Conservation (phyloP, 2,797 vertebrate genomes). For the Podarcis siculus region DNA sequence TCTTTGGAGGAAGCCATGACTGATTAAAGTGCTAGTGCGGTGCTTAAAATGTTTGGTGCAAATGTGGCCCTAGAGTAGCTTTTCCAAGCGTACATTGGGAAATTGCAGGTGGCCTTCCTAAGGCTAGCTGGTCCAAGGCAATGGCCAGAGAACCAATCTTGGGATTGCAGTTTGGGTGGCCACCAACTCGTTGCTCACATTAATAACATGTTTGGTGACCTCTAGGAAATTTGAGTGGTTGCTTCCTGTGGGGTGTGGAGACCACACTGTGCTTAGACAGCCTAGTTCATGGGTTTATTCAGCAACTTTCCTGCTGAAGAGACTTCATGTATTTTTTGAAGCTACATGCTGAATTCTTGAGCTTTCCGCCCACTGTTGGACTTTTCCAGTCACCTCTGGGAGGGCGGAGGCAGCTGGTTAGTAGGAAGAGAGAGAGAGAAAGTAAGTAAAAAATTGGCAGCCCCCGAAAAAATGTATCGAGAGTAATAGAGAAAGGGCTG, state of each 20-base stretch:
- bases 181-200: background rate
- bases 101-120: background rate
- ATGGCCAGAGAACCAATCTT: too few species aligned
- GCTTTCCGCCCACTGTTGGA: background rate
- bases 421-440: background rate
- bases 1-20: too few species aligned
- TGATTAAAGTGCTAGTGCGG: too few species aligned
- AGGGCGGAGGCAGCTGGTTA: background rate
- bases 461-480: background rate
- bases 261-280: background rate
- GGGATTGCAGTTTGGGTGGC: background rate
- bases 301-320: background rate
- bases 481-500: slow-evolving; percentile 40
- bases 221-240: too few species aligned
- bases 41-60: too few species aligned
- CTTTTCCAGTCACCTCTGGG: background rate
- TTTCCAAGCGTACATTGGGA: background rate
- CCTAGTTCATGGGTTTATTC: background rate
- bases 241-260: background rate
- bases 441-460: background rate
- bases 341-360: background rate
- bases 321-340: background rate
- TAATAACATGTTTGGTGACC: background rate
- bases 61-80: too few species aligned
- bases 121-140: background rate